Evolutionary conservation across 2,888 invertebrate genomes (phyloP).

Genomic region (Clivina fossor): DNA sequence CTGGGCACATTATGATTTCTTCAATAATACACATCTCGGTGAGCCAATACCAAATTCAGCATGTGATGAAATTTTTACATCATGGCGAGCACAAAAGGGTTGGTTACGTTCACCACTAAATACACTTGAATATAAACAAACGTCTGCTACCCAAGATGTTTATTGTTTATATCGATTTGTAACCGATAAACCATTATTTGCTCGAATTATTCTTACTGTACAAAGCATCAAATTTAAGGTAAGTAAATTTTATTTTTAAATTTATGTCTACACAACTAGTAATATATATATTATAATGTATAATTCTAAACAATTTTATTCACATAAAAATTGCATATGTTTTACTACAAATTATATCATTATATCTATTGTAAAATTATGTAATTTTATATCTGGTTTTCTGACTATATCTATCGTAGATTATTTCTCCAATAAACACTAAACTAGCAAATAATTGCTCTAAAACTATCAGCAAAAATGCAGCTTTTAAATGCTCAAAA

Average conservation of each 20-base stretch:
- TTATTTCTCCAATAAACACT: too few species aligned
- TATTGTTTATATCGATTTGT: constrained; percentile 82
- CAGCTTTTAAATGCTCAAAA: too few species aligned
- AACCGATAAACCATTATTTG: constrained; percentile 78
- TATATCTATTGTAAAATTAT: too few species aligned
- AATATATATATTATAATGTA: too few species aligned
- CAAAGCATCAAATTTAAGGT: constrained; percentile 81
- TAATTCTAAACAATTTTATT: too few species aligned
- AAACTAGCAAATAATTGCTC: too few species aligned
- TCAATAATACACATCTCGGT: constrained; percentile 85
- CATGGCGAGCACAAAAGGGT: constrained; percentile 79
- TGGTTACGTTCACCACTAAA: constrained; percentile 81
- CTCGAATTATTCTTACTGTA: constrained; percentile 76
- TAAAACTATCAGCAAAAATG: too few species aligned
- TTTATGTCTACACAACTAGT: too few species aligned
- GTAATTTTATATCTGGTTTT: too few species aligned
- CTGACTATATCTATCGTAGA: too few species aligned
- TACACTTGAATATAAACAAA: constrained; percentile 81
- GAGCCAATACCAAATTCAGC: constrained; percentile 78
- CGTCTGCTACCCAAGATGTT: constrained; percentile 71
- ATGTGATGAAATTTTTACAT: constrained; percentile 86
- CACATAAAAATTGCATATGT: too few species aligned
- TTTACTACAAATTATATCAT: too few species aligned
- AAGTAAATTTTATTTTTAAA: constrained; percentile 35
- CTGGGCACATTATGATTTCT: constrained; percentile 94